These are phyloP conservation scores for Phoenoteleia sp. DNA, from an alignment of 2,888 invertebrate genomes.

Conservation along the genomic window DNA sequence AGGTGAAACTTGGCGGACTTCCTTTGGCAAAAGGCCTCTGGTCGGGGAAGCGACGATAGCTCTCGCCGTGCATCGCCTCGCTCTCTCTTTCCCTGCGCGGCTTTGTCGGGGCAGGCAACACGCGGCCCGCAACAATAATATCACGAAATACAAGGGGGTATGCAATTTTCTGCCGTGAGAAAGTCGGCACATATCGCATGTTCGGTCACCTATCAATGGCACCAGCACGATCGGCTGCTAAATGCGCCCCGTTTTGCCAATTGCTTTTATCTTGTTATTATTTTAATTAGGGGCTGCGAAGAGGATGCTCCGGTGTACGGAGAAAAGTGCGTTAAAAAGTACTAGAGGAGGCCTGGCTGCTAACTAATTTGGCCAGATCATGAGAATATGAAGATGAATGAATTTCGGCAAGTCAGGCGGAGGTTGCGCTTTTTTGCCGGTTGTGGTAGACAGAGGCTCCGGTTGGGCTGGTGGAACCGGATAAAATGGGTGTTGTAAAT, in stretches of 20 bases:
- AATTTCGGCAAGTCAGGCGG: too few species aligned
- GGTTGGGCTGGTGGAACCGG: too few species aligned
- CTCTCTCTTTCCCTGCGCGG: constrained; percentile 27
- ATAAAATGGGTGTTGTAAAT: too few species aligned
- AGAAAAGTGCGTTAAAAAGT: not conserved
- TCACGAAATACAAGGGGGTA: constrained; percentile 65
- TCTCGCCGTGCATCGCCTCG: constrained; percentile 63
- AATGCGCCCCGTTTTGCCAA: constrained; percentile 34
- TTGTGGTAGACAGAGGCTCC: too few species aligned
- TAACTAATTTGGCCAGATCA: not conserved
- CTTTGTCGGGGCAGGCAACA: constrained; percentile 30
- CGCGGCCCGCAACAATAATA: constrained; percentile 75
- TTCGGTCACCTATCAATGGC: constrained; percentile 54
- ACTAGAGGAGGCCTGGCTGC: not conserved
- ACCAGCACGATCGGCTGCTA: constrained; percentile 5
- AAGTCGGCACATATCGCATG: constrained; percentile 56
- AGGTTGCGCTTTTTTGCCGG: too few species aligned
- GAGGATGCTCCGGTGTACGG: not conserved
- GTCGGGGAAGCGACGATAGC: constrained; percentile 71
- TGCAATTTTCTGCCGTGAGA: constrained; percentile 43
- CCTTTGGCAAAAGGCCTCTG: constrained; percentile 76
- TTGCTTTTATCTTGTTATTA: constrained; percentile 52
- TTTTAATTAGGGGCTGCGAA: constrained; percentile 26
- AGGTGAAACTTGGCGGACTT: constrained; percentile 83
- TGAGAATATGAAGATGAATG: not conserved